Conservation (phyloP, 2,797 vertebrate species). For the Chiropotes sagulatus region DNA sequence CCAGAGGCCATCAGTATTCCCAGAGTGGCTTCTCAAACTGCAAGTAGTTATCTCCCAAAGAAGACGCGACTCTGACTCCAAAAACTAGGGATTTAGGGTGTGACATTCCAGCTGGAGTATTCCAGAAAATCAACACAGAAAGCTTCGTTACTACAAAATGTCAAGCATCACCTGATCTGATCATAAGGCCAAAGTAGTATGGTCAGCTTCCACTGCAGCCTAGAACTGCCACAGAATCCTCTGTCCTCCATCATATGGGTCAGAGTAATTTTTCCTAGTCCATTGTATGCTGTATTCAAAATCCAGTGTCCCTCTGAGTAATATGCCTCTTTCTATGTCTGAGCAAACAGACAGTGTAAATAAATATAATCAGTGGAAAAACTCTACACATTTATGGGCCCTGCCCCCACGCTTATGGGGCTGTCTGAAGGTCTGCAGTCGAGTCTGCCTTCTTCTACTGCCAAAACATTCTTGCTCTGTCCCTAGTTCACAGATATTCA, state of each 20-base stretch:
- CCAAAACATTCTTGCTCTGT: background rate
- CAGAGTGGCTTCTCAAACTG: background rate
- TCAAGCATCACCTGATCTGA: background rate
- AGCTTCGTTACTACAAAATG: background rate
- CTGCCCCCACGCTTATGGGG: rapidly evolving
- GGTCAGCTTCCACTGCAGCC: background rate
- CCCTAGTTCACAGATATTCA: background rate
- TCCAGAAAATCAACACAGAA: background rate
- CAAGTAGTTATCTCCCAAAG: background rate
- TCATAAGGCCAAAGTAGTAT: background rate
- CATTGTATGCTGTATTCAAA: background rate
- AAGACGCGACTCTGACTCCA: background rate
- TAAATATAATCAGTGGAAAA: background rate
- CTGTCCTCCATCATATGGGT: background rate
- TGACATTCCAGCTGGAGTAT: background rate
- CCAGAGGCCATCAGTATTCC: background rate
- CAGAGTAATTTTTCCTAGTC: background rate
- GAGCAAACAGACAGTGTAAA: background rate
- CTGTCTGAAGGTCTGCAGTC: background rate
- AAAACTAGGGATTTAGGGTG: background rate
- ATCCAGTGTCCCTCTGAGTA: background rate
- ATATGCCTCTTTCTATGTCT: background rate
- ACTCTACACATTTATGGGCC: background rate
- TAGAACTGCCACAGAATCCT: background rate
- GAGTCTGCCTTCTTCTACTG: background rate